These are phyloP conservation scores for Formica selysi DNA, from an alignment of 1,140 invertebrate genomes.

Conservation along the genomic window DNA sequence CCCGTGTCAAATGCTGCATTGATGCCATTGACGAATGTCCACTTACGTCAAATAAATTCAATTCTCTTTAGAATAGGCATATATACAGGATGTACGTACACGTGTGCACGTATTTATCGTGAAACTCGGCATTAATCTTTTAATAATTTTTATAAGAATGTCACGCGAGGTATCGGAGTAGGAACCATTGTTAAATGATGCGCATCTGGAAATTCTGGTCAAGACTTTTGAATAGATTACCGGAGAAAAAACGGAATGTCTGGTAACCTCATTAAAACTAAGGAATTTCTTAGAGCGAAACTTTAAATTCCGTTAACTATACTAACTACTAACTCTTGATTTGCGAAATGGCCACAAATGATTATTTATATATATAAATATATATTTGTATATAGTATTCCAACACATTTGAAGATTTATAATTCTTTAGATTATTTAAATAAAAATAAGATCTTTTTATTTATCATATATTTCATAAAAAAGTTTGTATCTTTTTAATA, in stretches of 20 bases:
- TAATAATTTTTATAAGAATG: neutral
- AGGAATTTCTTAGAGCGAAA: too few species aligned
- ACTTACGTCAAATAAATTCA: neutral
- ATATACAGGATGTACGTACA: neutral
- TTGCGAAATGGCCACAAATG: too few species aligned
- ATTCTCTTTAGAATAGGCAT: neutral
- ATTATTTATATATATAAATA: too few species aligned
- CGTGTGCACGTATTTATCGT: neutral
- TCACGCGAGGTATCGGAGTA: neutral
- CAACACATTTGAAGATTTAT: too few species aligned
- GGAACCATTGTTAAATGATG: slow-evolving; percentile 1
- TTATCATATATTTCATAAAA: too few species aligned
- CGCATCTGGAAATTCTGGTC: neutral
- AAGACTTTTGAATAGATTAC: slow-evolving; percentile 22
- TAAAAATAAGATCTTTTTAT: too few species aligned
- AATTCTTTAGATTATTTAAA: too few species aligned
- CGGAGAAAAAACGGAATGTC: slow-evolving; percentile 57
- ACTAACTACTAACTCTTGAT: too few species aligned
- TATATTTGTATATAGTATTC: too few species aligned
- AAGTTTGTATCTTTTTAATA: too few species aligned
- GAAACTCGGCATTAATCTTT: neutral
- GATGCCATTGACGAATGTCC: neutral
- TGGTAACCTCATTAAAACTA: too few species aligned
- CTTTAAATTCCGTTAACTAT: too few species aligned
- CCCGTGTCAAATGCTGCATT: neutral